Evolutionary conservation across 2,113 vertebrate species (phyloP), one percentile per base, ranked within the genome.

Genomic region (Atractosteus spatula): DNA sequence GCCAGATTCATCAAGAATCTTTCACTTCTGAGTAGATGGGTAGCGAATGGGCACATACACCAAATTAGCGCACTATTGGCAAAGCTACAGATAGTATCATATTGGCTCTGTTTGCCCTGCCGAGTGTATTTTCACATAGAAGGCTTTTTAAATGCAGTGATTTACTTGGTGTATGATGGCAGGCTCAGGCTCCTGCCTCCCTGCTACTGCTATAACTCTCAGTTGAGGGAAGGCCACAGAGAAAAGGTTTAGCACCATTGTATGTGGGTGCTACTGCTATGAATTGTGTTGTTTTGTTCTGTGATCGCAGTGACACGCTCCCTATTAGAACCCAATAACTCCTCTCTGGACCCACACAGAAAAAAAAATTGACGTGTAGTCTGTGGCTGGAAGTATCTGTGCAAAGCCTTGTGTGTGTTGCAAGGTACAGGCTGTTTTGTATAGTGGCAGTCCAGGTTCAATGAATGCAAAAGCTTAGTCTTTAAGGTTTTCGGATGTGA

Each of bases 111-210:
- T n/a, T 12, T 29, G 65, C 69, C 56, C 3, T 41, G 45, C 43
- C n/a, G 57, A 41, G 16, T 68, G 62, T 55, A 63, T 63, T 76
- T 70, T 41, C 59, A 68, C 41, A 65, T 67, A 67, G 65, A 66
- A 43, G 44, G 66, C 55, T 41, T 62, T 71, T 68, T 51, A 70
- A 61, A 74, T 62, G 59, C 57, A 68, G 55, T 72, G 74, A 72
- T 74, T 75, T 75, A 73, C 68, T 45, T 63, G 68, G 67, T 45
- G 75, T 71, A 16, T 68, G 43, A 66, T 41, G 66, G 66, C 78
- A 43, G 70, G 61, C 72, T 12, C 78, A 29, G 66, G 61, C 72
- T 12, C 62, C 66, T 61, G 62, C 67, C 41, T 67, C 62, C 66
- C 68, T 56, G 69, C 64, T 72, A 41, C 57, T 47, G 7, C 68